Conservation (phyloP, 2,888 invertebrate species). For the Heliconius sara region DNA sequence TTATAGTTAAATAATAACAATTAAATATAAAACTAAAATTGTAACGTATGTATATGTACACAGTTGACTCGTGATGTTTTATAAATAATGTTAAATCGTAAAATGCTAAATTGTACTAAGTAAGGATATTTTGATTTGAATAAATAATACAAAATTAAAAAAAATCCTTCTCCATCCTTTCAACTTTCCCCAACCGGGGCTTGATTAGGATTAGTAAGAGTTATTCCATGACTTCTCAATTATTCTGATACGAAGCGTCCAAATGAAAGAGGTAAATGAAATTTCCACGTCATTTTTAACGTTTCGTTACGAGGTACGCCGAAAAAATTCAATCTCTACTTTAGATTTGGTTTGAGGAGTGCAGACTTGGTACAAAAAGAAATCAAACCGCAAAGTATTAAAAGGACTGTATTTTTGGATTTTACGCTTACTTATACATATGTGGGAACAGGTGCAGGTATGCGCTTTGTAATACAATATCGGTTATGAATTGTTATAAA, state of each 20-base stretch:
- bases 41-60: neutral
- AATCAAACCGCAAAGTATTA: neutral
- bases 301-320: constrained; percentile 12
- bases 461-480: neutral
- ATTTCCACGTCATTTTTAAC: constrained; percentile 22
- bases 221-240: constrained; percentile 19
- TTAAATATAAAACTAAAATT: neutral
- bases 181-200: neutral
- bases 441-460: neutral
- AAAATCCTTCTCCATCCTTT: neutral
- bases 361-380: constrained; percentile 15
- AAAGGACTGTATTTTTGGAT: constrained; percentile 6
- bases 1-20: neutral
- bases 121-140: too few relatives aligned
- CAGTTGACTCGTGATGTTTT: too few relatives aligned
- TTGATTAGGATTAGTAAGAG: neutral
- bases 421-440: neutral
- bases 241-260: constrained; percentile 23
- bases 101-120: too few relatives aligned
- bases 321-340: constrained; percentile 12
- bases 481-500: neutral
- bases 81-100: too few relatives aligned
- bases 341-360: constrained; percentile 7
- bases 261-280: constrained; percentile 27
- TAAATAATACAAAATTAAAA: neutral